Evolutionary conservation across 2,888 invertebrate species (phyloP), one percentile per base, ranked within the genome.

Genomic region (Masnerella sp.): DNA sequence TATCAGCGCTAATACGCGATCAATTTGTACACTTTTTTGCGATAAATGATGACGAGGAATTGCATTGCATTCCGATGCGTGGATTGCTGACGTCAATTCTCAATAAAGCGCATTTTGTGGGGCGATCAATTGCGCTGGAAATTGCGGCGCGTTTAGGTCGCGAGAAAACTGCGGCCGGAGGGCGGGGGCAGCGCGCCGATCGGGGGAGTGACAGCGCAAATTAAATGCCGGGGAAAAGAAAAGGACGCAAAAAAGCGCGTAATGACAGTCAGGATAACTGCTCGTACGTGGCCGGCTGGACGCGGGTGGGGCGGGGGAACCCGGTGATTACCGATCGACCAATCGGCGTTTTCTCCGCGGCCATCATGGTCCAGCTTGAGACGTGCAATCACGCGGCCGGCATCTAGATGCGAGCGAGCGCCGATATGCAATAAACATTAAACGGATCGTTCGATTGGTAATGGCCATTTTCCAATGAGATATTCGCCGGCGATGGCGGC

Each of bases 341-440:
- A 87, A 87, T 87, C 83, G 85, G 83, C 78, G 84, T 81, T 82
- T 82, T 79, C 81, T 79, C 79, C 85, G 87, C 87, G 85, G 87
- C 87, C 87, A 87, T 87, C 84, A 86, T 86, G 86, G 83, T 85
- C 86, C 86, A 82, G 80, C 79, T 78, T 79, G 83, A 86, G 87
- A 86, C 86, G 85, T 87, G 86, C 86, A 87, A 87, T 87, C 87
- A 86, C 80, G 83, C 82, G 78, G 77, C 75, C 78, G 79, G 54
- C 42, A 59, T 73, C 73, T 67, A 34, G 65, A 73, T 67, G 38
- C 47, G 38, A 52, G 38, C 51, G 51, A 45, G 15, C 25, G 42
- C 54, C 32, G 70, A 71, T 51, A 58, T 51, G 70, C 70, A 40
- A 71, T 64, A 52, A 64, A 52, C 70, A 64, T 71, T 71, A 64